Conservation (phyloP, 2,797 vertebrate species). For the Emys orbicularis region DNA sequence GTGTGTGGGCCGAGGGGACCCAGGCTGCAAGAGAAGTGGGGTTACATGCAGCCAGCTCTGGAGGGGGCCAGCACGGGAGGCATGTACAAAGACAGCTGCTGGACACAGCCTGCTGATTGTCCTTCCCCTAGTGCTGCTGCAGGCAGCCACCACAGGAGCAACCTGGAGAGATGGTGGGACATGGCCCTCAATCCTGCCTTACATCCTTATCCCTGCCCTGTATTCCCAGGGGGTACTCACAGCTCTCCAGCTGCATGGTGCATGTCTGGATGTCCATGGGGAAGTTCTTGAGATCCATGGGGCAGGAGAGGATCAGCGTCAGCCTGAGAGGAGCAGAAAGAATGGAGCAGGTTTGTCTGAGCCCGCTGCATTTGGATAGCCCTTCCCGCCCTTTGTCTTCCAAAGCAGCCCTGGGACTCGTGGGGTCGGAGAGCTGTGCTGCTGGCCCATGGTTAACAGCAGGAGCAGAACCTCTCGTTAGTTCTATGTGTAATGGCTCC, state of each 20-base stretch:
- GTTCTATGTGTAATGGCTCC: not conserved
- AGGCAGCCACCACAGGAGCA: not conserved
- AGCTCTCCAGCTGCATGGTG: slow-evolving; percentile 96
- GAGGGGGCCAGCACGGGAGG: not conserved
- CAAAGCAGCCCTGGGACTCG: not conserved
- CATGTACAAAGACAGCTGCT: not conserved
- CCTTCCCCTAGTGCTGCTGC: not conserved
- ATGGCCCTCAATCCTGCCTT: not conserved
- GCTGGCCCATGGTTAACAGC: not conserved
- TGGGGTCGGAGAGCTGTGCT: not conserved
- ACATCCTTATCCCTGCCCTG: not conserved
- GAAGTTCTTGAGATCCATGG: slow-evolving; percentile 98
- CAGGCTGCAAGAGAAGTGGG: not conserved
- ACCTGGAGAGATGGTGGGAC: not conserved
- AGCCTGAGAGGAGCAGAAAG: slow-evolving; percentile 82
- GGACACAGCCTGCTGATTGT: not conserved
- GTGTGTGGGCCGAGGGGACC: not conserved
- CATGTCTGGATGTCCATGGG: slow-evolving; percentile 98
- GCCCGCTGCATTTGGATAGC: not conserved
- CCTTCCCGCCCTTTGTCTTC: not conserved
- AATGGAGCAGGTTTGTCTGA: not conserved
- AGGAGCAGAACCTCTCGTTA: not conserved
- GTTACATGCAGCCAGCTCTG: not conserved
- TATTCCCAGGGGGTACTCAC: slow-evolving; percentile 82
- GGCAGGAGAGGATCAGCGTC: slow-evolving; percentile 93